Evolutionary conservation across 1,140 invertebrate genomes (phyloP).

Genomic region (Aporrectodea caliginosa): DNA sequence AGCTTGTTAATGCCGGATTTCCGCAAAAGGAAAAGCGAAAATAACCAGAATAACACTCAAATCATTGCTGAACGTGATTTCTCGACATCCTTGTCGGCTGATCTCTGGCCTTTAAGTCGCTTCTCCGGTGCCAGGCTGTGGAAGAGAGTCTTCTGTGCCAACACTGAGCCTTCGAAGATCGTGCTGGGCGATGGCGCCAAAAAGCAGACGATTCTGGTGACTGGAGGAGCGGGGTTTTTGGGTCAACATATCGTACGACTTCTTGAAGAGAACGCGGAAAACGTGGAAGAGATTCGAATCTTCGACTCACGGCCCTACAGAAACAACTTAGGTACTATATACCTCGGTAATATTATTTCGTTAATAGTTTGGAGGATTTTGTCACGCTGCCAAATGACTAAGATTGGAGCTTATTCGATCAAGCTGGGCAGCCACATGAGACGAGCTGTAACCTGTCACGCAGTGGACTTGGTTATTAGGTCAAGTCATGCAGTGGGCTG

Average conservation of each 20-base stretch:
- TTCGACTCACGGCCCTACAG: slow-evolving; percentile 61
- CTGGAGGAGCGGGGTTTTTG: slow-evolving; percentile 65
- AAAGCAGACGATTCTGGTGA: slow-evolving; percentile 41
- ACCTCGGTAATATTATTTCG: neutral
- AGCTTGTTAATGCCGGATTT: no score
- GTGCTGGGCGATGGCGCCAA: slow-evolving; percentile 9
- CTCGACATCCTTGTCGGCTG: no score
- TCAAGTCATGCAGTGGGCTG: no score
- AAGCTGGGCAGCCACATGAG: no score
- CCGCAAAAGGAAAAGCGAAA: no score
- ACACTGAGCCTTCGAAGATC: neutral
- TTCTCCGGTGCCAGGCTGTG: no score
- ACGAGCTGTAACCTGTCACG: no score
- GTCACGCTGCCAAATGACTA: neutral
- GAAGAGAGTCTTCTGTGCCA: neutral
- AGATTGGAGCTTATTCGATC: neutral
- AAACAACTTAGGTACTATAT: slow-evolving; percentile 58
- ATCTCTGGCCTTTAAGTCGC: no score
- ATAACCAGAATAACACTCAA: no score
- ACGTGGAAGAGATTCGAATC: slow-evolving; percentile 62
- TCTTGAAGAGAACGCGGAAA: slow-evolving; percentile 57
- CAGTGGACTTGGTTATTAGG: no score
- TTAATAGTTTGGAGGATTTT: no score
- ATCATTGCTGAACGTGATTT: no score
- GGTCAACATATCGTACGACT: slow-evolving; percentile 64